These are phyloP conservation scores for Apamea crenata DNA, from an alignment of 2,888 invertebrate species.

Conservation along the genomic window DNA sequence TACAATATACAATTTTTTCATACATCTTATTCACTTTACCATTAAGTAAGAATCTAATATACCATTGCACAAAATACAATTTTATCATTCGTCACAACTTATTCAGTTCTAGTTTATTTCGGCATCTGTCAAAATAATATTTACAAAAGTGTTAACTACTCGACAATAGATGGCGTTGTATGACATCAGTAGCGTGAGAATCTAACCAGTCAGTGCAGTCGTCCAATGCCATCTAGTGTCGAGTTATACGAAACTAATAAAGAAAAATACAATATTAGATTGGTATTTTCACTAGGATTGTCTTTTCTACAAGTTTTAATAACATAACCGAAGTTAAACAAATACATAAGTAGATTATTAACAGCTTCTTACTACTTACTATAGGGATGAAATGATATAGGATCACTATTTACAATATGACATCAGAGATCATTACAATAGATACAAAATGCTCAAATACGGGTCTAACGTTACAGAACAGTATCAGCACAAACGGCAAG, in stretches of 20 bases:
- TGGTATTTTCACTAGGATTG: slow-evolving; percentile 65
- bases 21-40: slow-evolving; percentile 70
- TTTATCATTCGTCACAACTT: slow-evolving; percentile 57
- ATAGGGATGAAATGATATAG: slow-evolving; percentile 66
- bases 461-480: slow-evolving; percentile 50
- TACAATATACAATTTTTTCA: slow-evolving; percentile 76
- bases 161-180: slow-evolving; percentile 58
- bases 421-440: slow-evolving; percentile 69
- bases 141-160: slow-evolving; percentile 60
- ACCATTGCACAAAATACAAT: slow-evolving; percentile 71
- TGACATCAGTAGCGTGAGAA: slow-evolving; percentile 18
- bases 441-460: slow-evolving; percentile 67
- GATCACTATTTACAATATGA: slow-evolving; percentile 69
- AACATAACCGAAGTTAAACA: slow-evolving; percentile 65
- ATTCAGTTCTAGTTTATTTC: slow-evolving; percentile 61
- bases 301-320: slow-evolving; percentile 66
- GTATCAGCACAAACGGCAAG: slow-evolving; percentile 43
- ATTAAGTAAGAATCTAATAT: slow-evolving; percentile 64
- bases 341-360: slow-evolving; percentile 59
- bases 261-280: slow-evolving; percentile 60
- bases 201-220: slow-evolving; percentile 6
- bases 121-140: slow-evolving; percentile 64
- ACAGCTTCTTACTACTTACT: slow-evolving; percentile 62
- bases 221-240: slow-evolving; percentile 54
- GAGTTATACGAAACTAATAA: slow-evolving; percentile 57